These are phyloP conservation scores for Pomatostomus ruficeps DNA, from an alignment of 2,113 vertebrate genomes.

Conservation along the genomic window DNA sequence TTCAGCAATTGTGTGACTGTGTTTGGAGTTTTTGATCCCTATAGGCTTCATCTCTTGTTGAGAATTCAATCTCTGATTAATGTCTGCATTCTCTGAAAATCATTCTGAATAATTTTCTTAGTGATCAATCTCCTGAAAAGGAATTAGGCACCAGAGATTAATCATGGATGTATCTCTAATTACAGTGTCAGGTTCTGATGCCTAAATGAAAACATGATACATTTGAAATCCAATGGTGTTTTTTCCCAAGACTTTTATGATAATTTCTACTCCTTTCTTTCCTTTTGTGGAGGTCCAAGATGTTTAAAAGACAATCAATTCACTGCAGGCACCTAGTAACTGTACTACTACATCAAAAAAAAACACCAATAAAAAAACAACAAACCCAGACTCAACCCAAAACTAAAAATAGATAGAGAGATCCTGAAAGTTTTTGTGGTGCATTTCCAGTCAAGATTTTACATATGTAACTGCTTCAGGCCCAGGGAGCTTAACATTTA, in stretches of 20 bases:
- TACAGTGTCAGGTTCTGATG: background rate
- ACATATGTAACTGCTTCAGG: background rate
- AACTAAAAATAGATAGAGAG: background rate
- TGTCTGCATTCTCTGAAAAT: background rate
- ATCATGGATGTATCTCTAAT: background rate
- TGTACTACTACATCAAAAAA: background rate
- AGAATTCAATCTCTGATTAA: background rate
- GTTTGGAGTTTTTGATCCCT: background rate
- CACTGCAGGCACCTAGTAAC: background rate
- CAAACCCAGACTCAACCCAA: background rate
- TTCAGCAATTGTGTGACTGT: background rate
- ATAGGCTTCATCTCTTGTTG: background rate
- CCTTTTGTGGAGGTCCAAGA: background rate
- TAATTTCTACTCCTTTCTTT: background rate
- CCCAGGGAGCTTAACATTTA: background rate
- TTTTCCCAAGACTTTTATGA: background rate
- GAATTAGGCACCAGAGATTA: background rate
- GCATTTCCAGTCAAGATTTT: background rate
- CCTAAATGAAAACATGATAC: background rate
- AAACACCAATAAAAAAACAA: background rate
- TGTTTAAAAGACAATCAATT: background rate
- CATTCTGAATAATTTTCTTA: background rate
- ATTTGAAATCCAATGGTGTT: background rate
- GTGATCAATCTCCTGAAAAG: background rate
- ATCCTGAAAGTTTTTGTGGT: background rate